Conservation (phyloP, 2,113 vertebrate genomes). For the Campylorhamphus procurvoides region DNA sequence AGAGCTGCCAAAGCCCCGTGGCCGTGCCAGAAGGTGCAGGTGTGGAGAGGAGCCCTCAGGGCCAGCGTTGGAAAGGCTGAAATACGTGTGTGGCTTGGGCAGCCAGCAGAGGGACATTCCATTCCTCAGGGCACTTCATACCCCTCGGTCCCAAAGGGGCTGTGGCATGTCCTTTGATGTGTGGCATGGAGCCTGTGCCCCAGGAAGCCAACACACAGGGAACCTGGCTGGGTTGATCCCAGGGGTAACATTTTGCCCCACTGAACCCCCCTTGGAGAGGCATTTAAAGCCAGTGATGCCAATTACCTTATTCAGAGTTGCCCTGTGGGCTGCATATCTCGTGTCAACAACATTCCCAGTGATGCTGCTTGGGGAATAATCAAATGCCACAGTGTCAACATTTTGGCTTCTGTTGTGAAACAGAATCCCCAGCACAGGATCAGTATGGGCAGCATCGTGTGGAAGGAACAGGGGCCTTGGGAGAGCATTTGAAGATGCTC, state of each 20-base stretch:
- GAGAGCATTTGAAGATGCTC: background rate
- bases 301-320: background rate
- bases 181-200: too few species aligned
- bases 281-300: background rate
- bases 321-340: background rate
- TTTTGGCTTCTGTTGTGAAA: constrained; percentile 27
- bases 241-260: background rate
- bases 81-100: background rate
- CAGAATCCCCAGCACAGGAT: background rate
- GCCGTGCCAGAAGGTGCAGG: background rate
- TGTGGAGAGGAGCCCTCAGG: background rate
- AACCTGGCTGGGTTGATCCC: background rate
- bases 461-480: background rate
- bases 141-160: background rate
- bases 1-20: background rate
- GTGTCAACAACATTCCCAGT: constrained; percentile 15
- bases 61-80: background rate
- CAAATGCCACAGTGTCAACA: background rate
- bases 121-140: background rate
- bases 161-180: background rate
- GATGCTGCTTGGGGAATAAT: background rate
- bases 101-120: background rate
- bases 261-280: background rate
- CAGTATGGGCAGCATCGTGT: background rate
- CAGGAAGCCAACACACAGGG: background rate